Conservation (phyloP, 2,888 invertebrate genomes). For the Habroteleia sp. region DNA sequence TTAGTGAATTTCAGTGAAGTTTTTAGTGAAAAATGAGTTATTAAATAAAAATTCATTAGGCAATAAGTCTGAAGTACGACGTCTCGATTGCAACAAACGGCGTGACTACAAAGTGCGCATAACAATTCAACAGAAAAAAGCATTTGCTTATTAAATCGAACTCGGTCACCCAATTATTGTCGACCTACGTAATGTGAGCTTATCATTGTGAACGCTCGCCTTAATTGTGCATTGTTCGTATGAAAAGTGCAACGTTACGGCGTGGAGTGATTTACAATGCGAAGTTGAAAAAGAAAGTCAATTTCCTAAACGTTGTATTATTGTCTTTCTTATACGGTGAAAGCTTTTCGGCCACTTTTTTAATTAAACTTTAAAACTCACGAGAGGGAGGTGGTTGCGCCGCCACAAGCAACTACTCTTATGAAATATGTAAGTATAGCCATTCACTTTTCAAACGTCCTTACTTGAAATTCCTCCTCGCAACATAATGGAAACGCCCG, state of each 20-base stretch:
- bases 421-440: slow-evolving; percentile 68
- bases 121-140: slow-evolving; percentile 1
- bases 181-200: slow-evolving; percentile 11
- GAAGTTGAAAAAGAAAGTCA: slow-evolving; percentile 36
- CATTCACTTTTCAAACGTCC: slow-evolving; percentile 64
- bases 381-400: slow-evolving; percentile 22
- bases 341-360: slow-evolving; percentile 49
- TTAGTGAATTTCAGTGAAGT: too few species aligned
- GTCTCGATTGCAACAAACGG: not conserved
- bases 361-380: slow-evolving; percentile 62
- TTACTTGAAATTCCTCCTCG: slow-evolving; percentile 66
- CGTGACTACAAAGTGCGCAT: not conserved
- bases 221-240: slow-evolving; percentile 49
- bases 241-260: slow-evolving; percentile 22
- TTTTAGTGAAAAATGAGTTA: too few species aligned
- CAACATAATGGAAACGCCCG: slow-evolving; percentile 61
- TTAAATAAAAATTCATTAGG: too few species aligned
- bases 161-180: slow-evolving; percentile 16
- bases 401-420: slow-evolving; percentile 41
- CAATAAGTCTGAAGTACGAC: not conserved
- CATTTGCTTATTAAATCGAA: slow-evolving; percentile 24
- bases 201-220: slow-evolving; percentile 18
- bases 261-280: slow-evolving; percentile 35
- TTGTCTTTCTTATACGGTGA: slow-evolving; percentile 13
- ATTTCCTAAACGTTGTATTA: slow-evolving; percentile 43